Evolutionary conservation across 1,140 invertebrate genomes (phyloP), one percentile per base, ranked within the genome.

Genomic region (Polypedilum pembai): DNA sequence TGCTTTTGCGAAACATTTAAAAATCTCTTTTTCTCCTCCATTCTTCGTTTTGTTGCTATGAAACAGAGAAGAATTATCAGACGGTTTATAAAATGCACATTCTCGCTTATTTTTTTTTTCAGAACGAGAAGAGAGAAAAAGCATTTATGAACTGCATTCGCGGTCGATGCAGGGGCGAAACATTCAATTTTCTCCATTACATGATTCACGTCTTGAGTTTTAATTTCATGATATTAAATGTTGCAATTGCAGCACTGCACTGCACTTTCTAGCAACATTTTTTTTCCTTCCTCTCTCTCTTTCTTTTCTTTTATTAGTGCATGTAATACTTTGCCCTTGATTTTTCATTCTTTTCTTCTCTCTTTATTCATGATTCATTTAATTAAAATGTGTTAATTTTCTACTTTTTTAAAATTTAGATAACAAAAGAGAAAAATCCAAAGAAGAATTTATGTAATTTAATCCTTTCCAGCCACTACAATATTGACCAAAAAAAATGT

Each of bases 1-100:
- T 56, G 45, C n/a, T 56, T n/a, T 56, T 56, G 45, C 45, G 45
- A 56, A 56, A 56, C 45, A 56, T 56, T 56, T 56, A 56, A 56
- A 56, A 56, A 56, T 56, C 45, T 56, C n/a, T 56, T 12, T 56
- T n/a, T 56, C n/a, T 56, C 45, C n/a, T 56, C 10, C 15, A 45
- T 45, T 45, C 15, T 45, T 45, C 15, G 41, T 45, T 45, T 15
- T 56, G 45, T 56, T n/a, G 45, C n/a, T n/a, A n/a, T 56, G n/a
- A n/a, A 12, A 12, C 45, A 56, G 45, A 56, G 45, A 56, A 56
- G 45, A 56, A 56, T 56, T 56, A 56, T 56, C 45, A 56, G 45
- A 56, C 45, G n/a, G 12, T 56, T 56, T 56, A 56, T 56, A 56
- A 12, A 56, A 56, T 56, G 45, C 45, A 56, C 45, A 56, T 56